Percentiles rank a stretch among this genome's conserved stretches.
Evolutionary conservation across 2,113 vertebrate species (phyloP).

Genomic region (Lampris megalopsis): DNA sequence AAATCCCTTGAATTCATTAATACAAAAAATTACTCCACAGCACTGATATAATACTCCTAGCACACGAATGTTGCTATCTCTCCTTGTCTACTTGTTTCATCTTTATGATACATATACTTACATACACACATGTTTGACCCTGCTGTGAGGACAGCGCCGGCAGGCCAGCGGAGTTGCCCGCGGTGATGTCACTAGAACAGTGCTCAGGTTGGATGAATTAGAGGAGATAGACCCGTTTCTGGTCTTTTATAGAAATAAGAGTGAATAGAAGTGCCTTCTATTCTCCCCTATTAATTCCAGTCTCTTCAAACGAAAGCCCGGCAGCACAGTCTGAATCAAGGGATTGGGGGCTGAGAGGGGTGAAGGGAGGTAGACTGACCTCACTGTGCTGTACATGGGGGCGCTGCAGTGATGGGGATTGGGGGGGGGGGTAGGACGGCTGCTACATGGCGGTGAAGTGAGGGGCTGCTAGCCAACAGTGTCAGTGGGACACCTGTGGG

Average conservation of each 20-base stretch:
- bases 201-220: conserved; percentile 51
- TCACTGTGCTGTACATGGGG: conserved; percentile 68
- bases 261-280: conserved; percentile 16
- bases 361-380: conserved; percentile 61
- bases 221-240: conserved; percentile 41
- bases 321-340: conserved; percentile 54
- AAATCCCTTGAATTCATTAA: conserved; percentile 59
- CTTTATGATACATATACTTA: conserved; percentile 58
- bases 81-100: conserved; percentile 24
- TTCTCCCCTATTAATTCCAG: conserved; percentile 49
- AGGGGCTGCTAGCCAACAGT: conserved; percentile 42
- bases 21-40: conserved; percentile 65
- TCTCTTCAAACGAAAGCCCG: conserved; percentile 49
- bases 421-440: conserved; percentile 30
- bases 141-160: conserved; percentile 47
- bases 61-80: conserved; percentile 53
- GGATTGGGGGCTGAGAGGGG: conserved; percentile 42
- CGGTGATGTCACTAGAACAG: conserved; percentile 42
- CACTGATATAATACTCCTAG: conserved; percentile 55
- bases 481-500: conserved; percentile 5
- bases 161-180: conserved; percentile 43
- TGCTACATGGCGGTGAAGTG: conserved; percentile 70
- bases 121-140: conserved; percentile 55
- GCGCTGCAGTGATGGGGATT: background rate
- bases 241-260: conserved; percentile 25